Evolutionary conservation across 37 sponge, comb jelly and placozoan genomes (phyloP), one percentile per base, ranked within the genome.

Genomic region (Tethya wilhelma): DNA sequence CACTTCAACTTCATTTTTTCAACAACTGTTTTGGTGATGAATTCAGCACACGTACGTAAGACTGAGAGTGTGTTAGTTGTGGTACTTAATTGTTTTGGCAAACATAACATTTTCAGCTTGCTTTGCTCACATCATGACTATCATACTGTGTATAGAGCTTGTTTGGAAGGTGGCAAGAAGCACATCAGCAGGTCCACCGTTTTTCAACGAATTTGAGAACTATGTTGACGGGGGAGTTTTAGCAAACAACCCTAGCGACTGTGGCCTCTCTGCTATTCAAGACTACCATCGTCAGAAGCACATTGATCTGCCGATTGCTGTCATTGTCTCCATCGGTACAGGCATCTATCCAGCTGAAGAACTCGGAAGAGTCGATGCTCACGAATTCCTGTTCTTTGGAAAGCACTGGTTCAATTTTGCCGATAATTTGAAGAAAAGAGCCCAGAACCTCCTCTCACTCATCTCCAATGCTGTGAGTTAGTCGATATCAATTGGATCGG

Each of bases 201-300:
- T 60, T 64, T 84, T 90, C 74, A 79, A 30, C 8, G 73, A 79
- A 26, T 75, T 64, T 68, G 85, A 72, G 8, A 59, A 84, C 69
- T 90, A 90, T 67, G 85, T 90, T 58, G 85, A 84, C 37, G 90
- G 84, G 44, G 84, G 84, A 11, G 75, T 90, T 26, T 37, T 84
- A 41, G 85, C 85, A 53, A 90, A 90, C 69, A 90, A 90, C 38
- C 90, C 90, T 62, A 53, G 75, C 44, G 85, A 79, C 29, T 74
- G 43, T 68, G 90, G 85, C n/a, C 64, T 90, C 45, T 84, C 90
- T 9, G 64, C 60, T 1, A 90, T 90, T n/a, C 90, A 90, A 30
- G 59, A 84, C 42, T 84, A 68, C 75, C 59, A 84, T 34, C 56
- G 80, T 2, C n/a, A 40, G 2, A 59, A 64, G 17, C 73, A 71